These are phyloP conservation scores for Drosophila siamana DNA, from an alignment of 2,888 invertebrate genomes.

Conservation along the genomic window DNA sequence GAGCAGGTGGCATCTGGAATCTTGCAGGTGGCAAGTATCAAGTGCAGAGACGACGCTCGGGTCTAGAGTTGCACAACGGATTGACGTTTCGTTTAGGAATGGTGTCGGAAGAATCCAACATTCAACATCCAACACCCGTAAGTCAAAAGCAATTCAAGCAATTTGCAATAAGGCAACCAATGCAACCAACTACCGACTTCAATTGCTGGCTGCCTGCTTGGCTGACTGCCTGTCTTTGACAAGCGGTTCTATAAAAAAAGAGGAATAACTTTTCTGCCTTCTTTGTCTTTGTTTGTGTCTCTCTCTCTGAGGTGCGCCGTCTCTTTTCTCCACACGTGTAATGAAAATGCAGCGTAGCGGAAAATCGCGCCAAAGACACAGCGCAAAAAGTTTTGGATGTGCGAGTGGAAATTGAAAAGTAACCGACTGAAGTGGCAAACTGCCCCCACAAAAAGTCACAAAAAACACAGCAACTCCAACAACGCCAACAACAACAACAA, in stretches of 20 bases:
- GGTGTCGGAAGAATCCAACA: constrained; percentile 11
- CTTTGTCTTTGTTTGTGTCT: constrained; percentile 48
- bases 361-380: constrained; percentile 75
- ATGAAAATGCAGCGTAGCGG: constrained; percentile 78
- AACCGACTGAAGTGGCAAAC: constrained; percentile 70
- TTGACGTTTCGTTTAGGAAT: constrained; percentile 1
- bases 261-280: constrained; percentile 31
- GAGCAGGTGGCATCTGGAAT: constrained; percentile 28
- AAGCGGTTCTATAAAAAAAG: constrained; percentile 39
- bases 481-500: constrained; percentile 10
- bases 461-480: background rate
- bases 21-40: constrained; percentile 31
- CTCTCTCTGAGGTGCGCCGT: constrained; percentile 28
- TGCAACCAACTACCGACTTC: constrained; percentile 51
- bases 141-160: constrained; percentile 74
- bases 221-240: constrained; percentile 45
- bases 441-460: constrained; percentile 31
- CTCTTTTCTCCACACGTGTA: constrained; percentile 57
- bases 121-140: constrained; percentile 26
- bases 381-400: constrained; percentile 49
- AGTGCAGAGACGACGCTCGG: constrained; percentile 20
- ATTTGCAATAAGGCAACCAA: constrained; percentile 75
- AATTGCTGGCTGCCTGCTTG: constrained; percentile 53
- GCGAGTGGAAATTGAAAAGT: constrained; percentile 76
- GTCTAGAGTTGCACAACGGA: constrained; percentile 19